A percentile compares a stretch with the other conserved stretches of the same genome.
These are phyloP conservation scores for Choloepus hoffmanni DNA, from an alignment of 2,113 vertebrate genomes.

Conservation along the genomic window DNA sequence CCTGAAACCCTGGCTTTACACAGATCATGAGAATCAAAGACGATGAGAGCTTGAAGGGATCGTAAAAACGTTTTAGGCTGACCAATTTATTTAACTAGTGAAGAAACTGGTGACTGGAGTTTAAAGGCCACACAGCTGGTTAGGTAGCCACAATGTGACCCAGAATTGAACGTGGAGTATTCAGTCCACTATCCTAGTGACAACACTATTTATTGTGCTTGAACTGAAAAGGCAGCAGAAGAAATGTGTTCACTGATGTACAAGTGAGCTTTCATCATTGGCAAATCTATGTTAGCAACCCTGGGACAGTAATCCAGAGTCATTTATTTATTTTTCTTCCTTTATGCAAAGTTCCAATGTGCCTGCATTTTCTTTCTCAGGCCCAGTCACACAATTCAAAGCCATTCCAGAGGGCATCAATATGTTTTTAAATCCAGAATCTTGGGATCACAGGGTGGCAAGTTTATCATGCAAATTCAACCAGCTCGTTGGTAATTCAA, in stretches of 20 bases:
- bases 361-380: neutral
- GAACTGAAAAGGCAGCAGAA: neutral
- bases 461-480: conserved; percentile 37
- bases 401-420: neutral
- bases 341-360: conserved; percentile 6
- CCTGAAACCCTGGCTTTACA: neutral
- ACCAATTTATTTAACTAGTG: neutral
- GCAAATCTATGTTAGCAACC: neutral
- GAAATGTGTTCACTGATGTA: neutral
- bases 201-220: neutral
- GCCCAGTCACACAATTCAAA: neutral
- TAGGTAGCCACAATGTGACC: neutral
- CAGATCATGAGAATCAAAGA: neutral
- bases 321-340: neutral
- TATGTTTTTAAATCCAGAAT: conserved; percentile 24
- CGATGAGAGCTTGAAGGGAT: neutral
- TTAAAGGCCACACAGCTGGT: neutral
- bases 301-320: neutral
- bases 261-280: neutral
- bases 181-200: neutral
- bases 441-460: neutral
- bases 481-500: neutral
- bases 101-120: neutral
- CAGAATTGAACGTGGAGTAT: neutral
- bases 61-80: neutral